These are phyloP conservation scores for Sinopyrophorus schimmeli DNA, from an alignment of 2,888 invertebrate species.

Conservation along the genomic window DNA sequence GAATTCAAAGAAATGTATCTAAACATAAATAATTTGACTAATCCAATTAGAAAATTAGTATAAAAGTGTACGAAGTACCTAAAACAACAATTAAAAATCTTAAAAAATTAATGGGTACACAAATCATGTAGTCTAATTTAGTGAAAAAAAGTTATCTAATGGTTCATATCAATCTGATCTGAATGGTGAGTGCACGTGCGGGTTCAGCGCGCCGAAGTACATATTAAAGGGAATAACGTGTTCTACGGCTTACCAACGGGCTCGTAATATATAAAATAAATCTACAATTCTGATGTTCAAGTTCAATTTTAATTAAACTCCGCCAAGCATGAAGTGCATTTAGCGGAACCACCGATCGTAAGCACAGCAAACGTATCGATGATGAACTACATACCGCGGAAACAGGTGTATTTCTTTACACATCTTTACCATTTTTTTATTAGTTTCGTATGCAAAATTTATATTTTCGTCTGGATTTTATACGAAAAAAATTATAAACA, in stretches of 20 bases:
- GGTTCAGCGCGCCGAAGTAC: slow-evolving; percentile 17
- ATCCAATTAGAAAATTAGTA: no score
- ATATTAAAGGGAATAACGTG: slow-evolving; percentile 19
- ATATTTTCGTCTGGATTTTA: no score
- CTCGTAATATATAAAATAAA: slow-evolving; percentile 29
- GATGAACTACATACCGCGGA: slow-evolving; percentile 16
- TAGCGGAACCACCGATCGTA: slow-evolving; percentile 25
- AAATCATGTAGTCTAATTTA: slow-evolving; percentile 8
- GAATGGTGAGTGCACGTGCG: slow-evolving; percentile 16
- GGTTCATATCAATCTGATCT: slow-evolving; percentile 13
- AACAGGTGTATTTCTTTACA: no score
- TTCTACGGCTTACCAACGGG: slow-evolving; percentile 16
- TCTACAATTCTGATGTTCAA: slow-evolving; percentile 37
- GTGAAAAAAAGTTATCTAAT: slow-evolving; percentile 12
- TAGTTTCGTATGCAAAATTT: no score
- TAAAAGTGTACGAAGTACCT: no score
- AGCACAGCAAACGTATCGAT: slow-evolving; percentile 25
- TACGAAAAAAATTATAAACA: no score
- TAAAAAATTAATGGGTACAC: slow-evolving; percentile 2
- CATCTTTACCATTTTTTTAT: no score
- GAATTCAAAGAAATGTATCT: no score
- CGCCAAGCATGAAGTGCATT: slow-evolving; percentile 32
- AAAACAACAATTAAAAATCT: no score
- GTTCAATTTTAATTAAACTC: slow-evolving; percentile 38
- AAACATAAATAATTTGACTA: no score